Evolutionary conservation across 2,797 vertebrate genomes (phyloP), one percentile per base, ranked within the genome.

Genomic region (Chromobotia macracanthus): DNA sequence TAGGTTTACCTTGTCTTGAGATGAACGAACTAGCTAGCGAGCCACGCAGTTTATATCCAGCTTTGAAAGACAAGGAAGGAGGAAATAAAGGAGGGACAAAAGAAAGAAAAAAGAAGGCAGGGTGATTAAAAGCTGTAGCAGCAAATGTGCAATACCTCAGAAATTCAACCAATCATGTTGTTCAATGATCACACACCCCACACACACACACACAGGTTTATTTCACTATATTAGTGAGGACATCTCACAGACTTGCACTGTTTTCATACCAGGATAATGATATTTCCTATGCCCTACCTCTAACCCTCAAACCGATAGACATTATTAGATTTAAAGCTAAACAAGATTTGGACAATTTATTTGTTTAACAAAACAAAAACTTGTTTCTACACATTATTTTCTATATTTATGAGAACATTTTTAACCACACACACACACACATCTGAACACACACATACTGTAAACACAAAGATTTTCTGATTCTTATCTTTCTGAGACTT

Each of bases 21-120:
- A 93, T 94, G 93, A 94, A 94, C 82, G 93, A 93, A 92, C 92
- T 94, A 93, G 93, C 91, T 93, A 94, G 91, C 84, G 93, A 93
- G 92, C 93, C 93, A 60, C 93, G 92, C 71, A 94, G 92, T 91
- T 94, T 94, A 94, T 94, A 94, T 93, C 93, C 93, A 91, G 91
- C 92, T 93, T 92, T 87, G 90, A 91, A 90, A 89, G 86, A 88
- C 84, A 82, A 91, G 87, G 89, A 68, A 81, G 78, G 69, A 70
- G 67, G 73, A 83, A 83, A 82, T 77, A 82, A 61, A 83, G 80
- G 80, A 84, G 83, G 89, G 81, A 87, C 85, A 87, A 89, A 75
- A 79, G 79, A 87, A 86, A 83, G 88, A 89, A 89, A 38, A 84
- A 87, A 86, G 78, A 80, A 61, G 75, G 75, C 63, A 82, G 77